Evolutionary conservation across 2,113 vertebrate genomes (phyloP).

Genomic region (Brachirus orientalis): DNA sequence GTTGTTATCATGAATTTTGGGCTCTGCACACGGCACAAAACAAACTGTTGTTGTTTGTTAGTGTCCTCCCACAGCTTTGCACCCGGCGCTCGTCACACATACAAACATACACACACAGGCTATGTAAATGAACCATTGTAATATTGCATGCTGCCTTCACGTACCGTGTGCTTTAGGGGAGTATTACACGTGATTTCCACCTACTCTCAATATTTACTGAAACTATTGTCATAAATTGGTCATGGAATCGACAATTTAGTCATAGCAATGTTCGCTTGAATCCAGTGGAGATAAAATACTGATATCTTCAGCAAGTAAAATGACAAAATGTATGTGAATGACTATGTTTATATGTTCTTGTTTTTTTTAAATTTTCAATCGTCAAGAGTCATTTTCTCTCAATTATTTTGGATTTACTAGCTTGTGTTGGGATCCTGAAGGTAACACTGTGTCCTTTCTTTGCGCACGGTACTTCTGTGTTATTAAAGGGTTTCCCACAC

Average conservation of each 20-base stretch:
- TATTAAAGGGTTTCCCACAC: not conserved
- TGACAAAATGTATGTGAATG: not conserved
- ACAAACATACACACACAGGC: conserved; percentile 24
- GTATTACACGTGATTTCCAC: not conserved
- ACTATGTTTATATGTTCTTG: not conserved
- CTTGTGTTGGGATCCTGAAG: not conserved
- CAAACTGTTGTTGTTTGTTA: too few relatives aligned
- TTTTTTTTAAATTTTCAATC: too few relatives aligned
- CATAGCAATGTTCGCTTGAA: not conserved
- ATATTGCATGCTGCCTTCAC: conserved; percentile 51
- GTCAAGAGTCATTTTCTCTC: rapidly evolving
- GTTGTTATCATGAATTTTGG: too few relatives aligned
- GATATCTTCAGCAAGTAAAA: too few relatives aligned
- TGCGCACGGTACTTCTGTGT: conserved; percentile 38
- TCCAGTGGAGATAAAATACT: not conserved
- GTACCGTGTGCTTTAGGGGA: conserved; percentile 25
- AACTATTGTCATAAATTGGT: too few relatives aligned
- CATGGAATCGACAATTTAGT: too few relatives aligned
- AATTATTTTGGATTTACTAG: rapidly evolving
- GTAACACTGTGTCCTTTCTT: conserved; percentile 12
- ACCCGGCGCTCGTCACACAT: conserved; percentile 20
- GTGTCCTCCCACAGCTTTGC: conserved; percentile 6
- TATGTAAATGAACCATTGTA: conserved; percentile 13
- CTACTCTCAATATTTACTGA: too few relatives aligned
- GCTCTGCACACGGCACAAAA: conserved; percentile 65